phyloP scores from a whole-genome alignment of 2,113 vertebrate genomes.

The Probosciger aterrimus region DNA sequence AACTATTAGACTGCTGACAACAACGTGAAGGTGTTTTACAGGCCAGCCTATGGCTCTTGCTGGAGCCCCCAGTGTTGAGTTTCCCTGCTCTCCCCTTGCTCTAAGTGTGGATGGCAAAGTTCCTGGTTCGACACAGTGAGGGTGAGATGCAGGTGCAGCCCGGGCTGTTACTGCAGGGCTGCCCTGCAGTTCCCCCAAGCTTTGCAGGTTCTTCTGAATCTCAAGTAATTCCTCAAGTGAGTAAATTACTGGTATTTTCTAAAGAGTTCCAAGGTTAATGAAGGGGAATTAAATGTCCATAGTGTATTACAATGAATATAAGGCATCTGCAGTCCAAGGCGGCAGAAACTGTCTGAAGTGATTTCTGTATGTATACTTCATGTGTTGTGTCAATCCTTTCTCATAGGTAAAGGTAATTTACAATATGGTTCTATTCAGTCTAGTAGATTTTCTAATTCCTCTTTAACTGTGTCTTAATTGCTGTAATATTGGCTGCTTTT shows the following conservation, averaged over 20 bases:
- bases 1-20: background rate
- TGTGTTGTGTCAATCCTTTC: background rate
- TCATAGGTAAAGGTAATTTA: fast-evolving
- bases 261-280: background rate
- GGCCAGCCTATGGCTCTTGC: background rate
- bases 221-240: background rate
- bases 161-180: background rate
- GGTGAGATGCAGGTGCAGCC: background rate
- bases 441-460: background rate
- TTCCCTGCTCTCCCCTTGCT: fast-evolving
- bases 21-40: background rate
- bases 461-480: background rate
- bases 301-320: background rate
- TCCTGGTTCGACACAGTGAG: background rate
- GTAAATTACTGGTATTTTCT: background rate
- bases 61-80: background rate
- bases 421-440: fast-evolving
- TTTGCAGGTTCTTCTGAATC: background rate
- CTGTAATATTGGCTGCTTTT: background rate
- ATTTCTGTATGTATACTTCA: fast-evolving
- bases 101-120: background rate
- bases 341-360: background rate
- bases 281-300: background rate
- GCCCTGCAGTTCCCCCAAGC: background rate
- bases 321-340: background rate